Evolutionary conservation across 64 coral and sea anemone genomes (phyloP), one percentile per base, ranked within the genome.

Genomic region (Trachythela sp.): DNA sequence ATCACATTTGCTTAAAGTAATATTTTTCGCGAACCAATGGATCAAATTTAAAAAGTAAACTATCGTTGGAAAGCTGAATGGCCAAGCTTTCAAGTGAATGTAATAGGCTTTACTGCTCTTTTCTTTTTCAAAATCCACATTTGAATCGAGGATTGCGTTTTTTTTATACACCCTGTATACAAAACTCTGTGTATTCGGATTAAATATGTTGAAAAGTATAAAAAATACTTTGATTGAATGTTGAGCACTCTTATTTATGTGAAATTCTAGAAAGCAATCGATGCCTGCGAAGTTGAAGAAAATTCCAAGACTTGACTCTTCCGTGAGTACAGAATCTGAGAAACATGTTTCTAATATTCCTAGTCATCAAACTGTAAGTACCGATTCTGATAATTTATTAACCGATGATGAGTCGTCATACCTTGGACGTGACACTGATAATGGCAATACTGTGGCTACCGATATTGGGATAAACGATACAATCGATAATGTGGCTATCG

Each of bases 261-360:
- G 15, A 17, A 34, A 29, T 36, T 36, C 20, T 36, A 80, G 75
- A 22, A 80, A 80, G 37, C 75, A 80, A 39, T 80, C 75, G 1
- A 80, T 80, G 75, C 75, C 75, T 15, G 75, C 75, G 27, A 80
- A 80, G 37, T 30, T 80, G 37, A 80, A 80, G 75, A 80, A 80
- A 80, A 37, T 64, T 17, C 56, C 56, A 26, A 20, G 56, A 64
- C 4, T 64, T 64, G 56, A 64, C 15, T 6, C 42, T 45, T 45
- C 42, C 11, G 56, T 64, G 56, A 64, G 20, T 64, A 64, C 20
- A 8, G 56, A 4, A 24, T 64, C 56, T 26, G 56, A 27, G 4
- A 64, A 64, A 64, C 20, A n/a, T 24, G 56, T 18, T 64, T 6
- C 0, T 64, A 27, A 64, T 20, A 64, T n/a, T 64, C 6, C 20